A percentile compares a stretch with the other conserved stretches of the same genome.
Conservation (phyloP, 1,140 invertebrate genomes). For the Eubasilissa regina region DNA sequence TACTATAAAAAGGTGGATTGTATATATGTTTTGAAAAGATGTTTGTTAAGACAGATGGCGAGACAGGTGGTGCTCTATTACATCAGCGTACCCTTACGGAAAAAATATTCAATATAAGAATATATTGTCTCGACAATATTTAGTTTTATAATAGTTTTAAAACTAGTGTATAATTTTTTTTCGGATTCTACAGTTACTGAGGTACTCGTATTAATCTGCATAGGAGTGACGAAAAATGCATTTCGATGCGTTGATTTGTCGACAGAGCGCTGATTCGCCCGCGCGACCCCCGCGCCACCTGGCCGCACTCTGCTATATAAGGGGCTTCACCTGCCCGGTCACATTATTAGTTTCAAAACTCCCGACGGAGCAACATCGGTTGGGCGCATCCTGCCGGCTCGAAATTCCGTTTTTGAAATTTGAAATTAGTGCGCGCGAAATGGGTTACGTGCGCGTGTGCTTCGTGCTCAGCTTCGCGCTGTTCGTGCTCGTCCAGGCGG, state of each 20-base stretch:
- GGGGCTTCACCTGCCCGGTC: neutral
- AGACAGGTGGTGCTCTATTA: too few species aligned
- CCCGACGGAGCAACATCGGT: neutral
- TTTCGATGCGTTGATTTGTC: constrained; percentile 9
- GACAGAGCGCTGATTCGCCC: neutral
- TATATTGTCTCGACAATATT: too few species aligned
- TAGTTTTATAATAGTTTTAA: too few species aligned
- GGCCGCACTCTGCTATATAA: neutral
- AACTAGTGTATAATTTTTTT: too few species aligned
- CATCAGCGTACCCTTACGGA: too few species aligned
- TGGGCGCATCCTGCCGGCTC: neutral
- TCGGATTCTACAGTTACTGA: too few species aligned
- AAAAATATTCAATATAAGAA: too few species aligned
- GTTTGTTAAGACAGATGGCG: too few species aligned
- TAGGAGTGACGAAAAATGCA: too few species aligned
- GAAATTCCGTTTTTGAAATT: neutral
- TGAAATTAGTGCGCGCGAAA: neutral
- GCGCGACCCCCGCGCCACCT: neutral
- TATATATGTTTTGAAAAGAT: too few species aligned
- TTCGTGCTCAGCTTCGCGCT: neutral
- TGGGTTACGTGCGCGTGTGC: neutral
- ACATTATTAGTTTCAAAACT: constrained; percentile 1
- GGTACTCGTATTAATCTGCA: too few species aligned
- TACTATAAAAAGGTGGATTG: too few species aligned
- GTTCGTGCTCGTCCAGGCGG: neutral